These are phyloP conservation scores for Aethes cnicana DNA, from an alignment of 2,888 invertebrate genomes.

Conservation along the genomic window DNA sequence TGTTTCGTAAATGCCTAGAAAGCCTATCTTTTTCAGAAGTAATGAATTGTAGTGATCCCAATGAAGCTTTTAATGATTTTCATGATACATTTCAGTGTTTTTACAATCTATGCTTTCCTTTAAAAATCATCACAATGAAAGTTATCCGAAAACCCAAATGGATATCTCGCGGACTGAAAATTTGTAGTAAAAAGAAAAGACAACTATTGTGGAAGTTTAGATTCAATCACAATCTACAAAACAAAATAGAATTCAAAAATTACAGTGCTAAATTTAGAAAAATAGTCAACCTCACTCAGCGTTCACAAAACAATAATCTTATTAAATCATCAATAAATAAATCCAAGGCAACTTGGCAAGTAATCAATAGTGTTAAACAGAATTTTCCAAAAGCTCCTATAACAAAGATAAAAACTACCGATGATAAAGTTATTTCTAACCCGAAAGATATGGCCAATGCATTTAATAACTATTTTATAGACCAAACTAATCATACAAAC, in stretches of 20 bases:
- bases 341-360: not conserved
- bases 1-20: not conserved
- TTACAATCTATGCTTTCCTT: conserved; percentile 5
- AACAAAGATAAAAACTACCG: not conserved
- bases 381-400: not conserved
- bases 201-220: conserved; percentile 3
- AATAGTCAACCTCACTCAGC: conserved; percentile 6
- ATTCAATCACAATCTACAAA: not conserved
- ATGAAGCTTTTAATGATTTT: not conserved
- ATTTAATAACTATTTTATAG: conserved; percentile 6
- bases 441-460: conserved; percentile 4
- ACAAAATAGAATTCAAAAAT: not conserved
- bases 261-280: not conserved
- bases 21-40: not conserved
- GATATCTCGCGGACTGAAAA: conserved; percentile 6
- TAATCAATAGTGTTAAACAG: not conserved
- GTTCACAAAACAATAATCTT: not conserved
- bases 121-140: not conserved
- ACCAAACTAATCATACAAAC: not conserved
- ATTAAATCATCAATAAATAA: not conserved
- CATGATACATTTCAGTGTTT: not conserved
- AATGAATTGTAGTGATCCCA: not conserved
- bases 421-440: not conserved
- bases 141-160: not conserved
- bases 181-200: conserved; percentile 5